Evolutionary conservation across 1,140 invertebrate genomes (phyloP).

Genomic region (Drosophila busckii): DNA sequence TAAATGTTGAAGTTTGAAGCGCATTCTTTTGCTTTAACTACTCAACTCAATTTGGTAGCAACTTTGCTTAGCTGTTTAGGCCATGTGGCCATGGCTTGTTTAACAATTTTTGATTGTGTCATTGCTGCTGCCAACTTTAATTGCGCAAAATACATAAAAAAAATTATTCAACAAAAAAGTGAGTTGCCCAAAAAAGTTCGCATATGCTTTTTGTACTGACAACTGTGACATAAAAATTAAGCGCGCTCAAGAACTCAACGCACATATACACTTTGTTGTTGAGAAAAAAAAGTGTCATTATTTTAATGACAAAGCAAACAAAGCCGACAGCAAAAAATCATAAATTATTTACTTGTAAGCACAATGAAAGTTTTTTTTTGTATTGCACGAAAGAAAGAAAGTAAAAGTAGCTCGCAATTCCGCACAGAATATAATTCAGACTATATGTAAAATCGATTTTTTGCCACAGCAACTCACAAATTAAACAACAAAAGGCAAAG

Average conservation of each 20-base stretch:
- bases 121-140: constrained; percentile 30
- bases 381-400: constrained; percentile 33
- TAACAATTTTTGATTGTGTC: constrained; percentile 34
- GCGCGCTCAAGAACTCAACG: background rate
- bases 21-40: background rate
- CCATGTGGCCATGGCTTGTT: constrained; percentile 2
- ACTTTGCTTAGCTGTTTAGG: background rate
- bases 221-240: constrained; percentile 6
- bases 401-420: constrained; percentile 59
- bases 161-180: constrained; percentile 38
- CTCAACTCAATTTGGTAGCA: background rate
- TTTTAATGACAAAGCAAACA: too few species aligned
- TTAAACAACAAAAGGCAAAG: constrained; percentile 15
- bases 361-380: constrained; percentile 35
- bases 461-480: constrained; percentile 18
- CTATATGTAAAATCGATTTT: constrained; percentile 58
- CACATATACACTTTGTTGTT: constrained; percentile 10
- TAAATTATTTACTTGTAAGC: too few species aligned
- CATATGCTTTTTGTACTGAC: background rate
- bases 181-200: constrained; percentile 35
- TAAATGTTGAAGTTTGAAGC: background rate
- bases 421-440: constrained; percentile 13
- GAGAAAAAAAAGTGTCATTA: constrained; percentile 3
- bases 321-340: too few species aligned
- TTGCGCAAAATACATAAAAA: constrained; percentile 21